Conservation (phyloP, 2,113 vertebrate genomes). For the Cottus gobio region DNA sequence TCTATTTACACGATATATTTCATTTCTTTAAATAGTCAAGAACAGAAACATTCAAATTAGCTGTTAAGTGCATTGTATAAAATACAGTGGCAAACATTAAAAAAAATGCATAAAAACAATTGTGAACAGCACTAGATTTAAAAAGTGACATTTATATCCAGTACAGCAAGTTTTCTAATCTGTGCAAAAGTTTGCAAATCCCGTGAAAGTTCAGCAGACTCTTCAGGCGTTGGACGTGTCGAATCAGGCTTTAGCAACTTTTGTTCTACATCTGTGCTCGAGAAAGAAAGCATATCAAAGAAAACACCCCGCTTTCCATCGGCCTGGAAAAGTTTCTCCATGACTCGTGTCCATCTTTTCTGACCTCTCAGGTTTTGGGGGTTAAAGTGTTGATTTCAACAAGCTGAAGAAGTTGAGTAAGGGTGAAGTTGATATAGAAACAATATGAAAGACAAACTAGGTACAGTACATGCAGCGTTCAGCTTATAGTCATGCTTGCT, state of each 20-base stretch:
- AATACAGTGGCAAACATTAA: slow-evolving; percentile 87
- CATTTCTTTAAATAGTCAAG: slow-evolving; percentile 76
- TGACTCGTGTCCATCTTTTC: too few relatives aligned
- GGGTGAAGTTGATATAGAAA: slow-evolving; percentile 7
- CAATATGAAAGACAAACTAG: slow-evolving; percentile 13
- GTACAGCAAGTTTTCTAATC: slow-evolving; percentile 77
- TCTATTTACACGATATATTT: slow-evolving; percentile 78
- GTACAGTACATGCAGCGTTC: slow-evolving; percentile 23
- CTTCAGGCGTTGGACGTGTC: slow-evolving; percentile 21
- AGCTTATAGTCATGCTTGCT: slow-evolving; percentile 54
- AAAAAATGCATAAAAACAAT: slow-evolving; percentile 86
- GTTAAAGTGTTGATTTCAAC: background rate
- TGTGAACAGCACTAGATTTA: slow-evolving; percentile 83
- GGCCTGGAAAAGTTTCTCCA: background rate
- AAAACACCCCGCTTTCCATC: background rate
- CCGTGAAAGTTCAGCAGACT: slow-evolving; percentile 64
- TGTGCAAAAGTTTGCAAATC: slow-evolving; percentile 85
- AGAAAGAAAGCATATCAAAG: slow-evolving; percentile 44
- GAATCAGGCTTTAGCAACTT: slow-evolving; percentile 51
- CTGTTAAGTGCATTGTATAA: slow-evolving; percentile 89
- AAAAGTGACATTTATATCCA: slow-evolving; percentile 81
- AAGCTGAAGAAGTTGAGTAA: background rate
- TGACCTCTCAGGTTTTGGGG: too few relatives aligned
- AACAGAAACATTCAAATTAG: slow-evolving; percentile 89
- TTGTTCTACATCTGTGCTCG: slow-evolving; percentile 61